These are phyloP conservation scores for Limnephilus rhombicus DNA, from an alignment of 2,888 invertebrate species.

Conservation along the genomic window DNA sequence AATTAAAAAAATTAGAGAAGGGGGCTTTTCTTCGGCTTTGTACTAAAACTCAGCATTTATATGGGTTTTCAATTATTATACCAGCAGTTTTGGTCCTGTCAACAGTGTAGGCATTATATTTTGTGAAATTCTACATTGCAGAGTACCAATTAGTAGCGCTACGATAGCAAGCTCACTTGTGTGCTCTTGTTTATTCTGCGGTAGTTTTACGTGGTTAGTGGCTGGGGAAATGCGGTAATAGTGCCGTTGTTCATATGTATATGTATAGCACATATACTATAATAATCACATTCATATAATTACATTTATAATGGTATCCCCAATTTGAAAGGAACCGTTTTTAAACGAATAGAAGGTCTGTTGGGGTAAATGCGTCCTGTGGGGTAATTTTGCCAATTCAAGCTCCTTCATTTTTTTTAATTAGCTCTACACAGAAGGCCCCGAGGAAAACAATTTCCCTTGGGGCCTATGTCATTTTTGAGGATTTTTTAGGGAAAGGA, in stretches of 20 bases:
- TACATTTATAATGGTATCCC: neutral
- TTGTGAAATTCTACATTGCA: neutral
- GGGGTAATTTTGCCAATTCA: neutral
- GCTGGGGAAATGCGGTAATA: neutral
- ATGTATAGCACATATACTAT: neutral
- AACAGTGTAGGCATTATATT: neutral
- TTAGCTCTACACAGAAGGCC: too few species aligned
- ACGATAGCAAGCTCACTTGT: neutral
- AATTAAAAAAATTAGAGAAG: neutral
- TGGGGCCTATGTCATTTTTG: too few species aligned
- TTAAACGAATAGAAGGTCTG: neutral
- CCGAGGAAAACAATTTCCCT: too few species aligned
- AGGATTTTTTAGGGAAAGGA: too few species aligned
- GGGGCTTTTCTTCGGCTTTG: neutral
- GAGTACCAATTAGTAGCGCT: neutral
- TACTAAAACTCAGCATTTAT: neutral
- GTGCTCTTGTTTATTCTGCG: neutral
- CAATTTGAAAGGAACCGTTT: neutral
- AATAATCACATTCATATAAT: neutral
- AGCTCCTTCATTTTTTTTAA: too few species aligned
- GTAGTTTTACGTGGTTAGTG: neutral
- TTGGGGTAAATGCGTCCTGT: neutral
- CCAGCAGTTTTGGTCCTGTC: neutral
- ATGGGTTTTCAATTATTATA: neutral
- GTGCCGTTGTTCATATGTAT: neutral